Base-by-base conservation (phyloP, 2,888 invertebrate species). In the Drosophila greeni region DNA sequence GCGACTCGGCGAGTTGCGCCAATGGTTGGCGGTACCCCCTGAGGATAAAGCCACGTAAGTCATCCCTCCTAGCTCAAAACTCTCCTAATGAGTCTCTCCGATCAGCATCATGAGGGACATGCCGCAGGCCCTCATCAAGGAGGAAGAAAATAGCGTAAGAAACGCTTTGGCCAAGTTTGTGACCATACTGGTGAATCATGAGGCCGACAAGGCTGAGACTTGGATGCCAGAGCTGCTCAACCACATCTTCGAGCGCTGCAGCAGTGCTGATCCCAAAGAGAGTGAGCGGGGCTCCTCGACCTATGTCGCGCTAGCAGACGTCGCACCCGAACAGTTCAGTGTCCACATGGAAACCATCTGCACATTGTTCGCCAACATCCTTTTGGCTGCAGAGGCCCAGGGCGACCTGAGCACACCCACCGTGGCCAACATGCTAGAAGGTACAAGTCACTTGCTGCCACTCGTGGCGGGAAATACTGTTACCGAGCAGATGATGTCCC, bases 81-180 rank as follows among this genome's bases (percentile, higher is more conserved):
- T 1, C 14, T 7, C 4, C 8, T 4, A 37, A 29, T 52, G 12
- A 8, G 9, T 31, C 11, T 2, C 26, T 26, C n/a, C 12, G 1
- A 47, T 18, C 74, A 92, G 92, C 54, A 91, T 92, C 43, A 92
- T 92, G 84, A 88, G 90, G 68, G 91, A 91, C 36, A 91, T 92
- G 88, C 82, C 92, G 4, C 90, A 92, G 88, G 92, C 92, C 23
- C 85, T 94, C 43, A 87, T 92, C 12, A 90, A 89, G 53, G 93
- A 94, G 84, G 90, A 90, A 56, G 92, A 92, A 73, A 92, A 92
- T 82, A 87, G 89, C 56, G 94, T 94, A 0, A 92, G 92, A 74
- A 93, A 92, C 87, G 90, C 93, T 1, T 92, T 95, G 73, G 93
- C 93, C 2, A 93, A 94, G 85, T 90, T 95, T 66, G 91, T 94